Evolutionary conservation across 2,888 invertebrate genomes (phyloP).

Genomic region (Stenoptilia bipunctidactyla): DNA sequence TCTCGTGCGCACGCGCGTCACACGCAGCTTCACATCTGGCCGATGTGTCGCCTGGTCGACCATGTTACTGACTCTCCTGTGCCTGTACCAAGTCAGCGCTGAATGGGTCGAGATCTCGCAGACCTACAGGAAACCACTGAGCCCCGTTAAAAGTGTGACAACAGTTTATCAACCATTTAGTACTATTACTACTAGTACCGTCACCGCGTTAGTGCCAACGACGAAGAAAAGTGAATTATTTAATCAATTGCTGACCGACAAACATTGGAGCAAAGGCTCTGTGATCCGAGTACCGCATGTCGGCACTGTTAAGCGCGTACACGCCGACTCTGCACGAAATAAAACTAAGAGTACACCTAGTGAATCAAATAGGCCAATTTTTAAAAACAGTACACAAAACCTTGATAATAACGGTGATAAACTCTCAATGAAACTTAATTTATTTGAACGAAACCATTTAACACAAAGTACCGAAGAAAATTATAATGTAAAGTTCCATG

Average conservation of each 20-base stretch:
- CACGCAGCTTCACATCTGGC: slow-evolving; percentile 28
- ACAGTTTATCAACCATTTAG: slow-evolving; percentile 23
- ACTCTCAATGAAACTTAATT: too few relatives aligned
- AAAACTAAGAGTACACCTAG: background rate
- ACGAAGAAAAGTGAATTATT: background rate
- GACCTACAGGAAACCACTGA: slow-evolving; percentile 32
- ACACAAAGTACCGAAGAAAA: too few relatives aligned
- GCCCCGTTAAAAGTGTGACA: background rate
- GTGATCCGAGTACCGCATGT: slow-evolving; percentile 5
- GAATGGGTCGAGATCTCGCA: slow-evolving; percentile 61
- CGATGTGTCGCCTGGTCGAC: slow-evolving; percentile 6
- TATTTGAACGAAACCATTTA: too few relatives aligned
- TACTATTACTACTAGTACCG: slow-evolving; percentile 18
- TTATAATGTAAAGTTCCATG: too few relatives aligned
- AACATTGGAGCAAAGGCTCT: slow-evolving; percentile 8
- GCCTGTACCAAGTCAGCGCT: slow-evolving; percentile 22
- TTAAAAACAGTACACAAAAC: too few relatives aligned
- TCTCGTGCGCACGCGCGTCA: slow-evolving; percentile 22
- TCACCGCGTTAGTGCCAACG: too few relatives aligned
- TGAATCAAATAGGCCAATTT: too few relatives aligned
- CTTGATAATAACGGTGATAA: too few relatives aligned
- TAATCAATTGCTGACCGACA: background rate
- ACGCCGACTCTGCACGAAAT: slow-evolving; percentile 6
- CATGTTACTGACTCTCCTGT: slow-evolving; percentile 25
- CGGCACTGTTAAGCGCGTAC: slow-evolving; percentile 29